Evolutionary conservation across 2,113 vertebrate genomes (phyloP), one percentile per base, ranked within the genome.

Genomic region (Terrapene triunguis): DNA sequence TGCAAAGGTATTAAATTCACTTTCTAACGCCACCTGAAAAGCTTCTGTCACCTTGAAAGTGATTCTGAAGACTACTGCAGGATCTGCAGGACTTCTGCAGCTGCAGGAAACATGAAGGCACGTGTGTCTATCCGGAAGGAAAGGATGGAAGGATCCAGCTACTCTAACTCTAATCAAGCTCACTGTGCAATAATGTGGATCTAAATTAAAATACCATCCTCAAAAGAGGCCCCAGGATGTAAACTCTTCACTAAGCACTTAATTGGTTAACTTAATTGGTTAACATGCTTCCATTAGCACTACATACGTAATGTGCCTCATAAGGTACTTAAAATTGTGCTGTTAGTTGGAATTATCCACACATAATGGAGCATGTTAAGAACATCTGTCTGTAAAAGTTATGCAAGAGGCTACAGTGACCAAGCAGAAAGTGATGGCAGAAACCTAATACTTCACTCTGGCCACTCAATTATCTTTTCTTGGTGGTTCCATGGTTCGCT

Each of bases 221-320:
- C 16, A 81, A 90, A 57, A 0, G 2, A 3, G 85, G 17, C 1
- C 86, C 85, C 4, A 3, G 2, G 10, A 6, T n/a, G 48, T 5
- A 89, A 78, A 51, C 10, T 42, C 29, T 11, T 14, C 8, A 85
- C 3, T 4, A 35, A 51, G 50, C 1, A 47, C 5, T 50, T 29
- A 44, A 1, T 6, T 55, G 59, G 12, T 1, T 47, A 54, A 22
- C 8, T 47, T 29, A 44, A 1, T 6, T 55, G 72, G 10, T 1
- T 47, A 54, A 22, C 7, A 21, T 4, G 5, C 0, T 87, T 72
- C 38, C 29, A n/a, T 47, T 78, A 72, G 10, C 21, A 79, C 54
- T 53, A 9, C 59, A 51, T n/a, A 83, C 8, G 50, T 24, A 16
- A 5, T 59, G 35, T 94, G 32, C 12, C 12, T 12, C 11, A 11